Percentiles rank a stretch among this genome's conserved stretches.
Evolutionary conservation across 2,797 vertebrate genomes (phyloP).

Genomic region (Sitta carolinensis): DNA sequence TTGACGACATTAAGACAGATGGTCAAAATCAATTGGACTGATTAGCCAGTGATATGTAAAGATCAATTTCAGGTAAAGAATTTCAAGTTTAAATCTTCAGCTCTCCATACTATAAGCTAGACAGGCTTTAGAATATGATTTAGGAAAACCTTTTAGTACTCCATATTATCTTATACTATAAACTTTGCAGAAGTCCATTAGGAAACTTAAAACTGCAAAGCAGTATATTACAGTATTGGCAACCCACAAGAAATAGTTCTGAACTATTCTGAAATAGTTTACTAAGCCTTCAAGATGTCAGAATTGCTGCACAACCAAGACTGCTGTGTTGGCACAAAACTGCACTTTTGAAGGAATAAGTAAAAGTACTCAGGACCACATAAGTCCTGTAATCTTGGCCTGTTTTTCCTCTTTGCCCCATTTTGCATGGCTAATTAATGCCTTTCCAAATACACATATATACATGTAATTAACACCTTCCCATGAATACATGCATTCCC

Average conservation of each 20-base stretch:
- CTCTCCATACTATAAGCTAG: rapidly evolving
- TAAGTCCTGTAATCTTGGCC: background rate
- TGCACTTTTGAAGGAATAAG: background rate
- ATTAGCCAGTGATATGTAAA: background rate
- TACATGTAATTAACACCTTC: background rate
- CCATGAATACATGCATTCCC: background rate
- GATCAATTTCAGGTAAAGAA: background rate
- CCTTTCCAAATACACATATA: background rate
- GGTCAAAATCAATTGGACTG: background rate
- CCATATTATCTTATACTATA: background rate
- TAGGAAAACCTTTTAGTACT: background rate
- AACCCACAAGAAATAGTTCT: background rate
- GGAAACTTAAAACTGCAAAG: background rate
- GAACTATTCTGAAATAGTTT: background rate
- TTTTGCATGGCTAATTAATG: background rate
- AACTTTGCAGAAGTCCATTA: background rate
- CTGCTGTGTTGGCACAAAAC: background rate
- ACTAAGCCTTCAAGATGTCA: background rate
- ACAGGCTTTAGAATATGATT: background rate
- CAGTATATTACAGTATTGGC: background rate
- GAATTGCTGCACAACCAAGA: background rate
- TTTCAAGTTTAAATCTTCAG: background rate
- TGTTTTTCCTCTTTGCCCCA: background rate
- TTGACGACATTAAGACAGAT: background rate
- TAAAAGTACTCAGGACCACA: background rate